Base-by-base conservation (phyloP, 2,888 invertebrate species). In the Cephus rjabovi region DNA sequence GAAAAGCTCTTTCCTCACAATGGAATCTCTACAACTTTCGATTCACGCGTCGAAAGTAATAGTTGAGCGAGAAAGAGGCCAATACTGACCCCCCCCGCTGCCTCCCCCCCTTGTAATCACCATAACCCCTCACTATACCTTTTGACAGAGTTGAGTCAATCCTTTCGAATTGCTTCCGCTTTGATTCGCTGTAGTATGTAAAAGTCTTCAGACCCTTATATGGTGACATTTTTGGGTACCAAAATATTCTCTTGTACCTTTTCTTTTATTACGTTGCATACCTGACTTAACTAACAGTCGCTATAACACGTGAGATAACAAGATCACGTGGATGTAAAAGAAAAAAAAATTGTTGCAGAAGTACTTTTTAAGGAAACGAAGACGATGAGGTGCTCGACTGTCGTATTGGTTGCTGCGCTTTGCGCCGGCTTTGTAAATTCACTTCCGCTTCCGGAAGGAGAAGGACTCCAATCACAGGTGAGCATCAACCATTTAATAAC, bases 11-110 rank as follows among this genome's bases (percentile, higher is more conserved):
- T 56, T 9, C 23, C 9, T 23, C 56, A 31, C 31, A 71, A 71
- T 34, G 71, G 33, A 9, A 30, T 15, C 31, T 34, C 6, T 34
- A 34, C 88, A 79, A 90, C 91, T 91, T 91, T 91, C 90, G 88
- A 89, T 89, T 88, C 87, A 86, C 86, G 81, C 88, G 88, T 90
- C 89, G 91, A 90, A 91, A 91, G 91, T 91, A 91, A 91, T 90
- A 88, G 89, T 88, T 86, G 84, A 83, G 84, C 88, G 89, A 88
- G 90, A 91, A 91, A 90, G 90, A 90, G 87, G 88, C 89, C 56
- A 56, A 56, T 56, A 56, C 23, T 56, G 15, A 15, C 15, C 12
- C 12, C 37, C 40, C 40, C 40, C 15, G 84, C 86, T 12, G 3
- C 35, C 11, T 1, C 85, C 86, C 85, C 82, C 85, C 83, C 83